These are phyloP conservation scores for Zeugodacus cucurbitae DNA, from an alignment of 1,140 invertebrate species.

Conservation along the genomic window DNA sequence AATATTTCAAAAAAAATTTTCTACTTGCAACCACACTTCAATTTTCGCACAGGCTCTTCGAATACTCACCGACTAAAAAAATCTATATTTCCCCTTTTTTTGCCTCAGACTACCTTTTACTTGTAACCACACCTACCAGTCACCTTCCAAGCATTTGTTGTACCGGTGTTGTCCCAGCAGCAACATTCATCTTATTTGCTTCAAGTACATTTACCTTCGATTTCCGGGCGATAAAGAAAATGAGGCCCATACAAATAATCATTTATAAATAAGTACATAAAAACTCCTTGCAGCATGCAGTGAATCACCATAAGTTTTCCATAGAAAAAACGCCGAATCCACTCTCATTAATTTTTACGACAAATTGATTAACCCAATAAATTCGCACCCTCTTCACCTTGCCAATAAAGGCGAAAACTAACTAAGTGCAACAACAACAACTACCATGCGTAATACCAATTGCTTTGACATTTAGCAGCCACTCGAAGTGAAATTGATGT, in stretches of 20 bases:
- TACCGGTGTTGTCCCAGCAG: not conserved
- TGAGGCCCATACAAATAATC: not conserved
- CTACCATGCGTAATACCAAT: not conserved
- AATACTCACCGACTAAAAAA: not conserved
- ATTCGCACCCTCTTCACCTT: constrained; percentile 53
- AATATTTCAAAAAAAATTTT: not conserved
- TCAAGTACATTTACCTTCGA: not conserved
- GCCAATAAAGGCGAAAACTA: not conserved
- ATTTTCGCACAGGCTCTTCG: too few species aligned
- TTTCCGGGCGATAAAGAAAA: not conserved
- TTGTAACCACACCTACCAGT: not conserved
- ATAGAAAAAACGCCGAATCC: constrained; percentile 41
- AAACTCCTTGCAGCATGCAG: not conserved
- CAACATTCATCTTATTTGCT: not conserved
- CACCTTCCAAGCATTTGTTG: not conserved
- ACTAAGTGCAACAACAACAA: not conserved
- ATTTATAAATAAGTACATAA: not conserved
- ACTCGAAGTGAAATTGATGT: constrained; percentile 54
- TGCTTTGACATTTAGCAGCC: constrained; percentile 60
- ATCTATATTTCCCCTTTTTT: not conserved
- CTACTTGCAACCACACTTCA: not conserved
- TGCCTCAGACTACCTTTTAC: not conserved
- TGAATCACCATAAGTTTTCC: not conserved
- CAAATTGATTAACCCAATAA: constrained; percentile 64
- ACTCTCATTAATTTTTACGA: constrained; percentile 63